Base-by-base conservation (phyloP, 2,113 vertebrate species). In the Scophthalmus maximus region DNA sequence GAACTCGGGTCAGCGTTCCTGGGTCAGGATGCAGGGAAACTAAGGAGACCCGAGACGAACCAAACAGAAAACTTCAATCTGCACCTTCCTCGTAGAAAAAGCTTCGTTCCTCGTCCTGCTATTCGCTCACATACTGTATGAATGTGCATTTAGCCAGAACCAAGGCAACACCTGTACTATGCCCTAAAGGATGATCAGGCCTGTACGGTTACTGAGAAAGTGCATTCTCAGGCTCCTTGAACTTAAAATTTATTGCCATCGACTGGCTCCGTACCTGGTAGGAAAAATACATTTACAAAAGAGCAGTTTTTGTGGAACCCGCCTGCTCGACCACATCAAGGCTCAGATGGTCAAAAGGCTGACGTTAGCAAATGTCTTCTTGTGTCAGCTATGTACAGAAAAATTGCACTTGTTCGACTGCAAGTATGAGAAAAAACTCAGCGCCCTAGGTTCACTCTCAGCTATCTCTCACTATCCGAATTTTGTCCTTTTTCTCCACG, bases 321-420 rank as follows among this genome's bases (percentile, higher is more conserved):
- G n/a, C 34, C 70, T 23, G 51, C 55, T 73, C 26, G 9, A 81
- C 66, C 75, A 60, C 25, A 42, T 72, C 49, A 47, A 90, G 84
- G 85, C 86, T 84, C 72, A 81, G 62, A 70, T 65, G 63, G 62
- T 81, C 75, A 46, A 53, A 53, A 75, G 42, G 51, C 83, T 52
- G 72, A 83, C 79, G 6, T 49, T 20, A 55, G 57, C 20, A 29
- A 70, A 79, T 2, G 47, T 60, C 67, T 50, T 57, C 65, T 59
- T 6, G 1, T 34, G 30, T 81, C 68, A 69, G 59, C 42, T 66
- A 86, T 87, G 53, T 90, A 89, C 85, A 90, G 60, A 67, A 73
- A 80, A 90, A 91, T 89, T 90, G 90, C 90, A 91, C 90, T 91
- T 90, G 62, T 86, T 87, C 72, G 89, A 78, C 86, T 84, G 81